Evolutionary conservation across 1,140 invertebrate species (phyloP).

Genomic region (Diachasma alloeum): DNA sequence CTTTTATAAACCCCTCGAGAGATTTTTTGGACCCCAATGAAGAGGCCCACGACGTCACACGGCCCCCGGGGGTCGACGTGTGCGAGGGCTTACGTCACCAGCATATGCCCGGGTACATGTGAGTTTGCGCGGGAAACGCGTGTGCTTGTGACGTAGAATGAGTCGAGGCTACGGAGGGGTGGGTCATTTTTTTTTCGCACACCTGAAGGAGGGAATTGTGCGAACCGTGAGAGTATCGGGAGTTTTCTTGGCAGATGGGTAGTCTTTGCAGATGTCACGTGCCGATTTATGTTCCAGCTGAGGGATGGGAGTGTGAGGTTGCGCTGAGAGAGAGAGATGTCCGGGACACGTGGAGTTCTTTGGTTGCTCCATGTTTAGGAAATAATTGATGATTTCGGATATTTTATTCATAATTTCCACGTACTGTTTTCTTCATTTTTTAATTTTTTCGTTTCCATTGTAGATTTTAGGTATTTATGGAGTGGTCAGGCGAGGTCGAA

Average conservation of each 20-base stretch:
- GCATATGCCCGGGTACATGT: slow-evolving; percentile 37
- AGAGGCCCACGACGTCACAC: slow-evolving; percentile 42
- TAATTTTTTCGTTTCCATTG: too few species aligned
- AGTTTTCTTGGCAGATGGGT: slow-evolving; percentile 17
- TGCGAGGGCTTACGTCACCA: slow-evolving; percentile 45
- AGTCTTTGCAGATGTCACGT: slow-evolving; percentile 26
- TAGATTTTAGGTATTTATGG: too few species aligned
- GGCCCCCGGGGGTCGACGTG: slow-evolving; percentile 38
- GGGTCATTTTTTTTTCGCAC: slow-evolving; percentile 27
- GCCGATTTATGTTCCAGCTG: slow-evolving; percentile 12
- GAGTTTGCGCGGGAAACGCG: slow-evolving; percentile 16
- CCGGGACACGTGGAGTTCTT: slow-evolving; percentile 5
- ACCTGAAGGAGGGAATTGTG: background rate
- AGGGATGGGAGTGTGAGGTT: background rate
- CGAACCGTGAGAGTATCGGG: background rate
- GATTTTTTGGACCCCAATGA: slow-evolving; percentile 29
- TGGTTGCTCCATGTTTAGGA: background rate
- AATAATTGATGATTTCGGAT: too few species aligned
- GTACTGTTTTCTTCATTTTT: too few species aligned
- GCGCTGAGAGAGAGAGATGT: background rate
- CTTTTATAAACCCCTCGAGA: slow-evolving; percentile 29
- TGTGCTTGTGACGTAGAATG: slow-evolving; percentile 39
- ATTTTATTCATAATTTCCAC: too few species aligned
- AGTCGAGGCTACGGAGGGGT: background rate
- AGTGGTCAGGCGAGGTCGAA: too few species aligned